A percentile compares a stretch with the other conserved stretches of the same genome.
Conservation (phyloP, 1,140 invertebrate genomes). For the Apis mellifera region DNA sequence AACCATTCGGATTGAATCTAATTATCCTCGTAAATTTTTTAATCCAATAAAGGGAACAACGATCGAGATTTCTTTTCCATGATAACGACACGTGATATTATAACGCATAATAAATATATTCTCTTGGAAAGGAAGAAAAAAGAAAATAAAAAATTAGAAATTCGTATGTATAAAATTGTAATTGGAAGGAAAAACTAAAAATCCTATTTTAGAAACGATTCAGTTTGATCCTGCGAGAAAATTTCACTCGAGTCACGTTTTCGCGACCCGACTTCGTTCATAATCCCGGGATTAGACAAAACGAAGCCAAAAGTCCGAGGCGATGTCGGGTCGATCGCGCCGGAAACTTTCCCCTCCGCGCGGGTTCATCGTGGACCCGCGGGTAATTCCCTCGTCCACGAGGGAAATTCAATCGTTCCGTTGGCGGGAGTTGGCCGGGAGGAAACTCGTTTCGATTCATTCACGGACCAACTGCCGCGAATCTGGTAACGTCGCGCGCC, state of each 20-base stretch:
- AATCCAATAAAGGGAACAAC: too few relatives aligned
- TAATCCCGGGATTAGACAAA: background rate
- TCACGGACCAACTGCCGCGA: constrained; percentile 22
- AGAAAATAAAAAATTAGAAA: too few relatives aligned
- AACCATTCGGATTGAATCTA: too few relatives aligned
- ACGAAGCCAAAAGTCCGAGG: background rate
- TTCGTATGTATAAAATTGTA: too few relatives aligned
- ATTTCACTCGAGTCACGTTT: background rate
- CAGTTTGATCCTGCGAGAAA: background rate
- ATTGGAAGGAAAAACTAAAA: too few relatives aligned
- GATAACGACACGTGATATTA: too few relatives aligned
- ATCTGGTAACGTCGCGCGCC: constrained; percentile 23
- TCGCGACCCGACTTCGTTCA: background rate
- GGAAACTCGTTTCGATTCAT: constrained; percentile 54
- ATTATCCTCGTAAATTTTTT: too few relatives aligned
- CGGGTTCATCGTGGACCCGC: constrained; percentile 16
- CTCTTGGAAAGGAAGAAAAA: too few relatives aligned
- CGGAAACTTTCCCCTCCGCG: background rate
- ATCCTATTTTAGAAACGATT: too few relatives aligned
- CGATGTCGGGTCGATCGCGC: background rate
- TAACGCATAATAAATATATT: too few relatives aligned
- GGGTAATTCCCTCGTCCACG: constrained; percentile 18
- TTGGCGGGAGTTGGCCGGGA: background rate
- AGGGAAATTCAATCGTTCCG: constrained; percentile 45
- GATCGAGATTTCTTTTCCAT: too few relatives aligned